Conservation (phyloP, 2,797 vertebrate species). For the Cossypha heuglini region DNA sequence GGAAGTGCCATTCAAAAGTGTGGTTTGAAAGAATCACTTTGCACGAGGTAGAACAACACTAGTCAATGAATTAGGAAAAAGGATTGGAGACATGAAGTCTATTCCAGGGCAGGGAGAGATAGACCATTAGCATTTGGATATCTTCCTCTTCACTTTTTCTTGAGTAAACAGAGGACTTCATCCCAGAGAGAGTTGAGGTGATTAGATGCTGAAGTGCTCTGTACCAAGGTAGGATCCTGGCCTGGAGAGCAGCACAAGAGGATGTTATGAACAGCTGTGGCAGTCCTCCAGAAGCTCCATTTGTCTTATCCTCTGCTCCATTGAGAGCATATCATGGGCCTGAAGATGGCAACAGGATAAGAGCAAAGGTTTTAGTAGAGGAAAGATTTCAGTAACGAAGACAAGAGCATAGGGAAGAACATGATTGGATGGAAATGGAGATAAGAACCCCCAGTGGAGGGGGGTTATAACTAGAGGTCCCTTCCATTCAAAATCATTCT, state of each 20-base stretch:
- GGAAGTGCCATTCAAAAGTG: background rate
- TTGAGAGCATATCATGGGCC: fast-evolving
- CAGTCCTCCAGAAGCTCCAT: background rate
- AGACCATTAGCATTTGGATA: background rate
- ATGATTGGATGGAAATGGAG: background rate
- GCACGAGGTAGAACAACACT: background rate
- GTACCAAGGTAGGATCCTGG: background rate
- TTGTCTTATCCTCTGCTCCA: background rate
- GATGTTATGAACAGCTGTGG: background rate
- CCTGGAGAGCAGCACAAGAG: background rate
- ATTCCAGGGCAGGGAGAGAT: background rate
- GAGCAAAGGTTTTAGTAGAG: background rate
- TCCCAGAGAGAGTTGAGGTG: too few species aligned
- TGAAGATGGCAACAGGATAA: background rate
- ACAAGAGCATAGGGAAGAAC: background rate
- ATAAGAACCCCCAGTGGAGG: background rate
- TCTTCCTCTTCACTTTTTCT: background rate
- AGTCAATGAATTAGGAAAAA: background rate
- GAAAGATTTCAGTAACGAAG: background rate
- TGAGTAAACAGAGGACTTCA: background rate
- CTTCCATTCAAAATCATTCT: background rate
- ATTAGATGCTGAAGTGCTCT: background rate
- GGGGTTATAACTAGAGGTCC: fast-evolving
- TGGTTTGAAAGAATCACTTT: background rate
- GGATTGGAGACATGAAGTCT: background rate